Evolutionary conservation across 2,888 invertebrate species (phyloP), one percentile per base, ranked within the genome.

Genomic region (Thera britannica): DNA sequence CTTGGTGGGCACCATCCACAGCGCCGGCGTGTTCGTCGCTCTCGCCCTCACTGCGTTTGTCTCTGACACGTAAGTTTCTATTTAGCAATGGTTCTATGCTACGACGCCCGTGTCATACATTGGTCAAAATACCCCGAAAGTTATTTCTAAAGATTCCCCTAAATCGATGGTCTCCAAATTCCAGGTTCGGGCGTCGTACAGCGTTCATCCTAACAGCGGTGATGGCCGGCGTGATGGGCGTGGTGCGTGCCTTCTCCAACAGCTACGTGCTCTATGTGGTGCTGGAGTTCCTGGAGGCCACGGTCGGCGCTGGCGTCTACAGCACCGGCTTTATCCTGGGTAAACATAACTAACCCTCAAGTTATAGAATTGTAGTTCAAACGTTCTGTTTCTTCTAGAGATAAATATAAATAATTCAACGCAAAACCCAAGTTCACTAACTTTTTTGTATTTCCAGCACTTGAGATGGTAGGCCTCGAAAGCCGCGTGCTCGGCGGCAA

Each of bases 391-490:
- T 23, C 23, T 23, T 23, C 23, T 23, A 23, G 23, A 23, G 23
- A 23, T 23, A 23, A 23, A 23, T 46, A 2, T 8, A 46, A 9
- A 2, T 1, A 46, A 9, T 46, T 9, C 8, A 46, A 46, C 44
- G 44, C 9, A 2, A 46, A 46, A 38, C 38, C 6, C 3, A 38
- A 38, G 38, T 38, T 5, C 3, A 38, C 7, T 9, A 9, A 46
- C 12, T 51, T 36, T 23, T n/a, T 65, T 35, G 11, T 51, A 35
- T 44, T 88, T 83, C 2, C 88, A 96, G 96, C 95, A 44, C 94
- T 96, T 73, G 96, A 97, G 86, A 92, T 96, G 86, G 95, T 96
- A 23, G 96, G 96, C 0, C 94, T 95, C 9, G 94, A 95, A 55
- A 94, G 94, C 56, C 90, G 97, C 62, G 96, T 96, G 0, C 85